Evolutionary conservation across 2,888 invertebrate species (phyloP).

Genomic region (Diaphora mendica): DNA sequence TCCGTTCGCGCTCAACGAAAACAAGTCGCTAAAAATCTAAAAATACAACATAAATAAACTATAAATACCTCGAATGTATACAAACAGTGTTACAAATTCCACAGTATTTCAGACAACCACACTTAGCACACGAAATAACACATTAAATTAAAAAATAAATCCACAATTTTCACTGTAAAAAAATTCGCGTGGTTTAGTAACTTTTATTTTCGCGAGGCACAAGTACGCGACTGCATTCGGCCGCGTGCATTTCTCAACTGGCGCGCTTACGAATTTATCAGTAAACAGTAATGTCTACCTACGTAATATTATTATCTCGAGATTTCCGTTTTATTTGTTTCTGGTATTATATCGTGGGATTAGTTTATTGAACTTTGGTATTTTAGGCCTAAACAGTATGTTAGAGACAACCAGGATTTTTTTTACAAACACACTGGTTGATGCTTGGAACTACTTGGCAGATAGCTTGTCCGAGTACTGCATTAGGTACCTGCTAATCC

Average conservation of each 20-base stretch:
- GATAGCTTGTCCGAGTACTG: no score
- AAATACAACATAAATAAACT: conserved; percentile 10
- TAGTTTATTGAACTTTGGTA: conserved; percentile 15
- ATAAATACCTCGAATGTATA: conserved; percentile 9
- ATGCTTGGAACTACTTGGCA: no score
- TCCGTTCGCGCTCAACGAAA: not conserved
- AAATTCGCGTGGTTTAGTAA: conserved; percentile 6
- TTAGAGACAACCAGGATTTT: no score
- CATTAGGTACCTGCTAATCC: no score
- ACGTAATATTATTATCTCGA: conserved; percentile 17
- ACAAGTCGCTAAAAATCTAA: conserved; percentile 13
- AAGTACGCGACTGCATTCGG: conserved; percentile 24
- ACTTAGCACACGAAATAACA: not conserved
- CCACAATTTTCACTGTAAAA: not conserved
- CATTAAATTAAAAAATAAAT: not conserved
- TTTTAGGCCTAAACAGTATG: not conserved
- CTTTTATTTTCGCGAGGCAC: conserved; percentile 27
- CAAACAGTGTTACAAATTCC: not conserved
- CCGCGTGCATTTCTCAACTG: conserved; percentile 40
- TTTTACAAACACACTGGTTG: no score
- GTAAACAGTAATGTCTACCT: conserved; percentile 1
- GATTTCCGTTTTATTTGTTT: conserved; percentile 18
- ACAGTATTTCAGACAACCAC: conserved; percentile 8
- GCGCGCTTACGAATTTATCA: conserved; percentile 18
- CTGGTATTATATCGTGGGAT: not conserved